Conservation (phyloP, 30 jellyfish, hydroid and myxozoan species). For the Chrysaora quinquecirrha region DNA sequence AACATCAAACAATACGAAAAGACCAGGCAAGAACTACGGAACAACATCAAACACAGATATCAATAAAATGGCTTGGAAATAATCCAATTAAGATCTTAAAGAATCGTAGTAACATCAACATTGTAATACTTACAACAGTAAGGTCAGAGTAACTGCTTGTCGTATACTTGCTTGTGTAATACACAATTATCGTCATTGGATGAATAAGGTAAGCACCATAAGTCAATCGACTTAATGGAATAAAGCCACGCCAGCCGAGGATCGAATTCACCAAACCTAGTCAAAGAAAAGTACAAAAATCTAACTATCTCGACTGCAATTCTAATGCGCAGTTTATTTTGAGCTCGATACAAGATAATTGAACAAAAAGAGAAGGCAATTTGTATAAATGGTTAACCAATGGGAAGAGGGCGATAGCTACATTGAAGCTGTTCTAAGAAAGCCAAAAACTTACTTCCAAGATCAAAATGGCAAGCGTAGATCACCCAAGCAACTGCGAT, state of each 20-base stretch:
- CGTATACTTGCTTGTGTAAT: constrained; percentile 37
- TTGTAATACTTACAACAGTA: constrained; percentile 47
- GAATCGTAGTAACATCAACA: not conserved
- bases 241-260: constrained; percentile 86
- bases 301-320: too few relatives aligned
- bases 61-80: not conserved
- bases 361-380: too few relatives aligned
- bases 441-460: constrained; percentile 91
- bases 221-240: constrained; percentile 90
- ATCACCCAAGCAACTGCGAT: constrained; percentile 87
- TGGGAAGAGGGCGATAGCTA: too few relatives aligned
- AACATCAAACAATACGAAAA: too few relatives aligned
- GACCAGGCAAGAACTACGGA: too few relatives aligned
- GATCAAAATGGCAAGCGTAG: constrained; percentile 80
- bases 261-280: constrained; percentile 74
- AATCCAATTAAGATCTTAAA: not conserved
- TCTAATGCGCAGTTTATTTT: too few relatives aligned
- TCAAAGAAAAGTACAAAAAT: not conserved
- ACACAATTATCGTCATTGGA: constrained; percentile 55
- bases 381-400: too few relatives aligned
- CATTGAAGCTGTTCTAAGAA: too few relatives aligned
- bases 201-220: constrained; percentile 87
- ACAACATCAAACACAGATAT: not conserved
- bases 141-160: constrained; percentile 60
- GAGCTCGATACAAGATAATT: too few relatives aligned